Evolutionary conservation across 2,888 invertebrate genomes (phyloP), one percentile per base, ranked within the genome.

Genomic region (Acrobasis suavella): DNA sequence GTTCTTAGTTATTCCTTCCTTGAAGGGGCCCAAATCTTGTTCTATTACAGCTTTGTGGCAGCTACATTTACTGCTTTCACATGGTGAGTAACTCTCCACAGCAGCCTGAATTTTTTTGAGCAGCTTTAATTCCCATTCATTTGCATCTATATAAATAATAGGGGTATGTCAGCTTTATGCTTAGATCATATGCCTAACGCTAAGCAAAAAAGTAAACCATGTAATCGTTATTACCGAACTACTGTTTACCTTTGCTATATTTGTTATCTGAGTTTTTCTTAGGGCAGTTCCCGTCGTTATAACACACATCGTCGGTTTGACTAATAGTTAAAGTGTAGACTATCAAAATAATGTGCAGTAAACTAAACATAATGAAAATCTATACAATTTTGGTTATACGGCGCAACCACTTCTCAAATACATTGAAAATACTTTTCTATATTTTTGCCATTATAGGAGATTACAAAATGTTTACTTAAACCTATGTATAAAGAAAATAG

Each of bases 11-110:
- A 98, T 96, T 52, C 97, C 97, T 72, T 93, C 87, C 70, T 92
- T 87, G 84, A 96, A 98, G 8, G 94, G 92, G 61, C 85, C 85
- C 62, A 98, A 90, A 83, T 98, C 97, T 37, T 93, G 85, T 12
- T 93, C 83, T 62, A 98, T 95, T 8, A 96, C 94, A 72, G 91
- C 80, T 62, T 83, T 82, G 77, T 95, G 94, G 76, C 96, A 96
- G 59, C 89, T 92, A 79, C 96, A 96, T 69, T 94, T 94, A 55
- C 71, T 80, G 32, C 74, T 80, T 60, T 92, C 83, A 80, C 96
- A 96, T 10, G 94, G 93, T 63, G 78, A 73, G 76, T 95, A 95
- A 9, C 85, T 75, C 17, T 83, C 76, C 59, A 91, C 67, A 1
- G 95, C 94, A 15, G 83, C 72, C 59, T 91, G 76, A 64, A 96